Evolutionary conservation across 2,888 invertebrate genomes (phyloP).

Genomic region (Griposia aprilina): DNA sequence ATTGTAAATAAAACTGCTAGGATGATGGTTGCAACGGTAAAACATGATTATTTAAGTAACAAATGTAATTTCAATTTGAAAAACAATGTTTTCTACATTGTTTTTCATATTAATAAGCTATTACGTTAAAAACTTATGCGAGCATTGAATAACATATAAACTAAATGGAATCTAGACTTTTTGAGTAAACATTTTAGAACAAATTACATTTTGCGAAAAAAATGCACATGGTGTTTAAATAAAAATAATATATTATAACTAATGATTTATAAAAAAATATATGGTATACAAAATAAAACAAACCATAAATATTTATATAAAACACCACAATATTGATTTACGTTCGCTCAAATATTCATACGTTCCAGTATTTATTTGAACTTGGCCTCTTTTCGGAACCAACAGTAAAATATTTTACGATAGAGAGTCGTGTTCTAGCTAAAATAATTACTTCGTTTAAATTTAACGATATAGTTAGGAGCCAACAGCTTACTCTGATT

Average conservation of each 20-base stretch:
- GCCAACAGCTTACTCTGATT: constrained; percentile 47
- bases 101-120: neutral
- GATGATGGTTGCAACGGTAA: constrained; percentile 35
- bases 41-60: neutral
- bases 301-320: constrained; percentile 1
- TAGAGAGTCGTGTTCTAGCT: constrained; percentile 26
- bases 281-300: constrained; percentile 24
- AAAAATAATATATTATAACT: neutral
- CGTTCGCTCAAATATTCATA: constrained; percentile 39
- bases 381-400: constrained; percentile 56
- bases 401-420: constrained; percentile 32
- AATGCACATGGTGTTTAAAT: neutral
- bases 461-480: constrained; percentile 50
- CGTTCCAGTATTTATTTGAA: constrained; percentile 48
- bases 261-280: neutral
- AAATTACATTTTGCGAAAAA: constrained; percentile 12
- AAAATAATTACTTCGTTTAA: constrained; percentile 54
- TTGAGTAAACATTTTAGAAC: constrained; percentile 15
- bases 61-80: constrained; percentile 4
- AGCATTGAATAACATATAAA: constrained; percentile 4
- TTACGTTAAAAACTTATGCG: neutral
- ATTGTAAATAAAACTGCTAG: constrained; percentile 15
- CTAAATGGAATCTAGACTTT: constrained; percentile 15
- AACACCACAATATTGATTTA: constrained; percentile 48
- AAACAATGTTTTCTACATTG: neutral